These are phyloP conservation scores for Calliphora vomitoria DNA, from an alignment of 2,888 invertebrate species.

Conservation along the genomic window DNA sequence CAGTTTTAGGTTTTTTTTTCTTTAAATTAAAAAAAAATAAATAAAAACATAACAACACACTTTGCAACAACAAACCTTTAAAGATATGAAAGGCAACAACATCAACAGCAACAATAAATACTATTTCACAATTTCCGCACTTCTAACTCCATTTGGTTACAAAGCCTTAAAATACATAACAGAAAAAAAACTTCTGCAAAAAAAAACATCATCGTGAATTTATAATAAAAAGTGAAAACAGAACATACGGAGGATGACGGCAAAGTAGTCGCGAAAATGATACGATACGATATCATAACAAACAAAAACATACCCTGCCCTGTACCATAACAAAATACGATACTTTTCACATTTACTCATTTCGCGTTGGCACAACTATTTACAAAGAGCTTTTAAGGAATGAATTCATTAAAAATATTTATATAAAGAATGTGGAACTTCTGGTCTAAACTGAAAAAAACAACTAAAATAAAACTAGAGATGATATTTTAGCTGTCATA, in stretches of 20 bases:
- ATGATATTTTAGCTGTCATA: too few species aligned
- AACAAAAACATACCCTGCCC: slow-evolving; percentile 42
- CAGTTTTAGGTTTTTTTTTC: slow-evolving; percentile 69
- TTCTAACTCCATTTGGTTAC: slow-evolving; percentile 73
- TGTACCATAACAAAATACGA: slow-evolving; percentile 51
- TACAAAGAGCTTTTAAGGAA: slow-evolving; percentile 2
- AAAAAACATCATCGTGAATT: slow-evolving; percentile 30
- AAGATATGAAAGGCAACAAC: slow-evolving; percentile 24
- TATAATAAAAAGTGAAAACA: slow-evolving; percentile 67
- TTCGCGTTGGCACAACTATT: slow-evolving; percentile 24
- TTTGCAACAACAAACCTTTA: slow-evolving; percentile 51
- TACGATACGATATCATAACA: slow-evolving; percentile 62
- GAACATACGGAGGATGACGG: slow-evolving; percentile 64
- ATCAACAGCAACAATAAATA: slow-evolving; percentile 43
- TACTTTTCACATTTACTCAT: slow-evolving; percentile 56
- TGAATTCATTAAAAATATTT: background rate
- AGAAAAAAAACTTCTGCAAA: slow-evolving; percentile 21
- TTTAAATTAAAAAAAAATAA: slow-evolving; percentile 12
- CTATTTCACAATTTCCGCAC: slow-evolving; percentile 74
- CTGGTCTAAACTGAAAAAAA: too few species aligned
- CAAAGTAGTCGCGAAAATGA: slow-evolving; percentile 62
- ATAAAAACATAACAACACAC: slow-evolving; percentile 57
- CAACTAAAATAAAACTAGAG: too few species aligned
- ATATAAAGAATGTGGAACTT: too few species aligned
- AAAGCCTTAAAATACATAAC: slow-evolving; percentile 31